A percentile compares a stretch with the other conserved stretches of the same genome.
Evolutionary conservation across 1,140 invertebrate species (phyloP).

Genomic region (Hydropsyche tenuis): DNA sequence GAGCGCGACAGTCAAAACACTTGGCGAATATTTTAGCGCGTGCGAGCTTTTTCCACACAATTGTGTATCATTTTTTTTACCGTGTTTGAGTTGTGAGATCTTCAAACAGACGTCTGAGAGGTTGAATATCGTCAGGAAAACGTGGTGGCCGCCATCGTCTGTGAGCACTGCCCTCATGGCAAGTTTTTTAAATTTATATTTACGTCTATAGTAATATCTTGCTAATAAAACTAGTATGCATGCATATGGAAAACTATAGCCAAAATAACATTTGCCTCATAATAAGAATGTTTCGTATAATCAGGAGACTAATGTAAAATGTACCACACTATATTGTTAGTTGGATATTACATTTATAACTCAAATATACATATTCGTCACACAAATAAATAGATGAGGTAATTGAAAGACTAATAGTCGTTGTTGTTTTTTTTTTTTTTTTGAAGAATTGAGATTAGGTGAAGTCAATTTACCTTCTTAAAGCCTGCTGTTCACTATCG

Average conservation of each 20-base stretch:
- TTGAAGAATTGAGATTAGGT: too few species aligned
- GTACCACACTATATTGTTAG: too few species aligned
- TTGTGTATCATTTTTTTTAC: slow-evolving; percentile 53
- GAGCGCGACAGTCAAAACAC: slow-evolving; percentile 37
- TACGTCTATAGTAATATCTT: not conserved
- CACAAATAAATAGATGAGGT: too few species aligned
- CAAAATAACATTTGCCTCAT: too few species aligned
- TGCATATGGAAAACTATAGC: not conserved
- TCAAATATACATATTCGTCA: too few species aligned
- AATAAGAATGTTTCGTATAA: too few species aligned
- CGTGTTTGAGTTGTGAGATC: slow-evolving; percentile 63
- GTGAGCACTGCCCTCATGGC: slow-evolving; percentile 62
- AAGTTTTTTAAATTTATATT: not conserved
- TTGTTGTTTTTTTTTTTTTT: too few species aligned
- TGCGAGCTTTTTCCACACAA: slow-evolving; percentile 38
- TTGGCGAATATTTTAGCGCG: slow-evolving; percentile 36
- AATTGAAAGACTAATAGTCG: too few species aligned
- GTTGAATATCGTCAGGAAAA: slow-evolving; percentile 77
- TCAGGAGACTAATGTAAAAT: too few species aligned
- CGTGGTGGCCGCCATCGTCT: slow-evolving; percentile 74
- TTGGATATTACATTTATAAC: too few species aligned
- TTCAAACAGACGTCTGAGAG: slow-evolving; percentile 76
- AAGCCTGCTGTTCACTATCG: slow-evolving; percentile 65
- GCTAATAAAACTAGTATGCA: slow-evolving; percentile 11
- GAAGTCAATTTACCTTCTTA: slow-evolving; percentile 64